Evolutionary conservation across 37 sponge, comb jelly and placozoan genomes (phyloP).

Genomic region (Haliclona indistincta): DNA sequence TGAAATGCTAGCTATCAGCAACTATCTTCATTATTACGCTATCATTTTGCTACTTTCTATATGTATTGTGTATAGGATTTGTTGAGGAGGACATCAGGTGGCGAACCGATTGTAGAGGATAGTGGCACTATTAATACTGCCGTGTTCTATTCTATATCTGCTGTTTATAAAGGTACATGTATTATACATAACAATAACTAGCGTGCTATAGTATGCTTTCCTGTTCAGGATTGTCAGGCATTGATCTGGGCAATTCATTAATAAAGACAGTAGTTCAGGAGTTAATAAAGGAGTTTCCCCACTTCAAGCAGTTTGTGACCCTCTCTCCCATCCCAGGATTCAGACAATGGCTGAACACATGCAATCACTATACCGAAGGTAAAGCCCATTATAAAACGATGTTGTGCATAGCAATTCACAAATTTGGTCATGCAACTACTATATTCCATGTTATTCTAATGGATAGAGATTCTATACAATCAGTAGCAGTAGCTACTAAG

Average conservation of each 20-base stretch:
- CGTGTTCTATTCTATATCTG: conserved; percentile 64
- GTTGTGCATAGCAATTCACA: too few relatives aligned
- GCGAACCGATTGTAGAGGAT: conserved; percentile 15
- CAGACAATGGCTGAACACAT: conserved; percentile 83
- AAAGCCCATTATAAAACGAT: too few relatives aligned
- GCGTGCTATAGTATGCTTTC: background rate
- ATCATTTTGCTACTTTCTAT: too few relatives aligned
- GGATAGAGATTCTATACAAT: too few relatives aligned
- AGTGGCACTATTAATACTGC: conserved; percentile 31
- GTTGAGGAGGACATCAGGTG: conserved; percentile 7
- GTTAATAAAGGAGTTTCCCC: conserved; percentile 68
- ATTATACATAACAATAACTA: background rate
- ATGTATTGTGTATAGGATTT: too few relatives aligned
- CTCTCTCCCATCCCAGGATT: conserved; percentile 91
- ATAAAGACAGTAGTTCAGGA: conserved; percentile 72
- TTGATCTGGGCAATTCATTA: conserved; percentile 69
- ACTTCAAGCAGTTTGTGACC: conserved; percentile 69
- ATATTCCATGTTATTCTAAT: too few relatives aligned
- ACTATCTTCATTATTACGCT: too few relatives aligned
- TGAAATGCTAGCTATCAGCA: too few relatives aligned
- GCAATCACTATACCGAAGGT: too few relatives aligned
- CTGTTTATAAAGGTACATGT: conserved; percentile 50
- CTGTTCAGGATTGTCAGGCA: conserved; percentile 67
- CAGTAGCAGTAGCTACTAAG: too few relatives aligned
- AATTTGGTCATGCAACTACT: too few relatives aligned